Base-by-base conservation (phyloP, 2,113 vertebrate species). In the Lophochroa leadbeateri region DNA sequence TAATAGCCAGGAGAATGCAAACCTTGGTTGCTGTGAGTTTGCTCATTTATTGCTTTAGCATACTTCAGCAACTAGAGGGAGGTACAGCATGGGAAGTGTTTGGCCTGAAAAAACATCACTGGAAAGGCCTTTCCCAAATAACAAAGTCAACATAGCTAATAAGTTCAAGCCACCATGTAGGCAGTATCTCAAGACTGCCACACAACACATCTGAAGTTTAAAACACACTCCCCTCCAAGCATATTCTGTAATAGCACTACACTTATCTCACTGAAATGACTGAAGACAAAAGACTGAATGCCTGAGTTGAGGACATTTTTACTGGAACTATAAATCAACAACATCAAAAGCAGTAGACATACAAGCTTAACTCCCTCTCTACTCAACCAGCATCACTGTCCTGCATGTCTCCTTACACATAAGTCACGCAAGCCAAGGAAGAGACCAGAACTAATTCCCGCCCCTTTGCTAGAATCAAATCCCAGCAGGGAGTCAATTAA, bases 11-110 rank as follows among this genome's bases (percentile, higher is more conserved):
- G 20, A 43, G 28, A 43, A 6, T 7, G 50, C 63, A 63, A 39
- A 33, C 8, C 50, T 13, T 3, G 79, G 37, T 7, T 55, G 79
- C n/a, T 33, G 20, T 3, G n/a, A 21, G 19, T 19, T 4, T 50
- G 49, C 74, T 35, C 50, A 3, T 23, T 78, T n/a, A 17, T 0
- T 71, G 70, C 89, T 31, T 47, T 57, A 67, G 49, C 76, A 33
- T 11, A 14, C 11, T 86, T 4, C 84, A 76, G 75, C 94, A 89
- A 33, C 89, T 65, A 77, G 81, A 84, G 74, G 89, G 84, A 90
- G 95, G 68, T 79, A 5, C 57, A 92, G 86, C 44, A 37, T 1
- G 57, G 24, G 2, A 23, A 82, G 50, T 6, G 43, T 11, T 27
- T 5, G 16, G 46, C 55, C 47, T n/a, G 78, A 29, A 57, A 80